phyloP scores from a whole-genome alignment of 2,888 invertebrate species.

The Hydriomena furcata region DNA sequence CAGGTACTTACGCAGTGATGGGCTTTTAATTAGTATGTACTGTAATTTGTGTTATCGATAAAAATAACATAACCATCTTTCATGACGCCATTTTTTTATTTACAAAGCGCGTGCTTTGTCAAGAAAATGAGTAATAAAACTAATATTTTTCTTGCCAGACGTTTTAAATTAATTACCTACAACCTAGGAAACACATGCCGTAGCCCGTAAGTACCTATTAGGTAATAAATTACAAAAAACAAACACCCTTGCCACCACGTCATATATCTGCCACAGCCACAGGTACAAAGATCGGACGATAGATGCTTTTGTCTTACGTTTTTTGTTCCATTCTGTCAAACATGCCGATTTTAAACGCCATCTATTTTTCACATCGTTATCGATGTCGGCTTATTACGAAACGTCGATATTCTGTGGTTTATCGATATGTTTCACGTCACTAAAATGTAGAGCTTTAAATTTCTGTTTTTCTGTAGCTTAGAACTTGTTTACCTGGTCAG shows the following conservation, averaged over 20 bases:
- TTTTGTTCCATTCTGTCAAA: conserved; percentile 55
- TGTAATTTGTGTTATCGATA: no score
- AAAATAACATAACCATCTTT: no score
- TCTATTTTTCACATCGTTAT: conserved; percentile 64
- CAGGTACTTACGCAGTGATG: no score
- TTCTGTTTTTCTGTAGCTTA: no score
- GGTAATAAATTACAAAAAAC: conserved; percentile 24
- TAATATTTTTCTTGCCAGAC: not conserved
- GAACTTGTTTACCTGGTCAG: no score
- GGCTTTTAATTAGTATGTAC: not conserved
- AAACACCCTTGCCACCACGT: conserved; percentile 24
- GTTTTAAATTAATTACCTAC: conserved; percentile 12
- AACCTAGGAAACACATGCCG: conserved; percentile 13
- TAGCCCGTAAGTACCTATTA: conserved; percentile 15
- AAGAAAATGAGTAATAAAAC: no score
- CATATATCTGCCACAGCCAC: conserved; percentile 35
- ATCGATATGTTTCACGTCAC: conserved; percentile 11
- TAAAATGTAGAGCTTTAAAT: not conserved
- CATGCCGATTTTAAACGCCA: conserved; percentile 62
- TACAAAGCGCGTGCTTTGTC: no score
- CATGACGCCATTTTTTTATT: no score
- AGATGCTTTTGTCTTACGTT: conserved; percentile 53
- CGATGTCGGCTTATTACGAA: conserved; percentile 37
- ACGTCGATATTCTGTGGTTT: conserved; percentile 32
- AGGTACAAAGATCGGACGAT: conserved; percentile 58